Evolutionary conservation across 2,113 vertebrate genomes (phyloP).

Genomic region (Baryphthengus martii): DNA sequence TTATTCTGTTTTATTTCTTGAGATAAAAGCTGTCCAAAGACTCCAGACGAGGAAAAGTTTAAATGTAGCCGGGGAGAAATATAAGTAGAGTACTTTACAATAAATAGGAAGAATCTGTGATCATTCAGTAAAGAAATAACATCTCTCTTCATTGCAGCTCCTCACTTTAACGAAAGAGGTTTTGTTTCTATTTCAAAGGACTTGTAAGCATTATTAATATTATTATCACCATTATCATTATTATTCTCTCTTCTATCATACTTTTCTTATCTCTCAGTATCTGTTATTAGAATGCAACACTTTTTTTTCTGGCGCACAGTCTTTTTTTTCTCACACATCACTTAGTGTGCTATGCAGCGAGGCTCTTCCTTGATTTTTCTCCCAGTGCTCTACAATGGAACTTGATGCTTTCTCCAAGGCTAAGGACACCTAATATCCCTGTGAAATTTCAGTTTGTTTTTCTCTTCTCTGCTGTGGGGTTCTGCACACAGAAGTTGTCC

Average conservation of each 20-base stretch:
- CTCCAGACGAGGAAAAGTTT: not conserved
- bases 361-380: not conserved
- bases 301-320: not conserved
- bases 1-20: conserved; percentile 16
- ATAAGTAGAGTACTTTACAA: not conserved
- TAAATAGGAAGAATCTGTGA: not conserved
- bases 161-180: not conserved
- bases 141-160: not conserved
- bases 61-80: conserved; percentile 3
- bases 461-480: not conserved
- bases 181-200: not conserved
- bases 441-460: not conserved
- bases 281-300: not conserved
- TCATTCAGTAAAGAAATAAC: not conserved
- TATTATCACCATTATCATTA: not conserved
- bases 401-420: not conserved
- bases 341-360: not conserved
- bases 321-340: not conserved
- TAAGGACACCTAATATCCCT: not conserved
- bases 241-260: not conserved
- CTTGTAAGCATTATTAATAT: not conserved
- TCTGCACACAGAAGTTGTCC: not conserved
- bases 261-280: not conserved
- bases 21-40: conserved; percentile 7
- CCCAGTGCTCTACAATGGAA: fast-evolving